A percentile compares a stretch with the other conserved stretches of the same genome.
phyloP scores from a whole-genome alignment of 2,888 invertebrate species.

The Hetaerina titia region DNA sequence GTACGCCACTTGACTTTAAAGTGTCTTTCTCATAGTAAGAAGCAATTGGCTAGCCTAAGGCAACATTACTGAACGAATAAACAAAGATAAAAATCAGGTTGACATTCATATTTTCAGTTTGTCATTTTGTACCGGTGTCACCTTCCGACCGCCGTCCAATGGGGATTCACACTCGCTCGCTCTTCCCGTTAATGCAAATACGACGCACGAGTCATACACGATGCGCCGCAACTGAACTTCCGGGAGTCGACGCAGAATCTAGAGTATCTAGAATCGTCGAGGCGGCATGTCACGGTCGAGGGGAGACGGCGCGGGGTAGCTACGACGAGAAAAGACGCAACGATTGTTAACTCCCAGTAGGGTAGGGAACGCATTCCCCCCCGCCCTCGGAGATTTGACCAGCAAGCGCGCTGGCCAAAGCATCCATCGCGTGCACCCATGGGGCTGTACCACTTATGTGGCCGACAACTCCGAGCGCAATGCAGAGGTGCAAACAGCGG shows the following conservation, averaged over 20 bases:
- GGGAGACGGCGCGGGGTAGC: slow-evolving; percentile 69
- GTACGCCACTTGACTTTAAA: slow-evolving; percentile 61
- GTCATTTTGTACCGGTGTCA: slow-evolving; percentile 66
- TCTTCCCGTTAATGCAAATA: slow-evolving; percentile 67
- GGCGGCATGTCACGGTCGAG: slow-evolving; percentile 68
- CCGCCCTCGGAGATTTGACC: slow-evolving; percentile 65
- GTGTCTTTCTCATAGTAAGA: slow-evolving; percentile 58
- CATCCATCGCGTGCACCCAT: slow-evolving; percentile 57
- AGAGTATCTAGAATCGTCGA: slow-evolving; percentile 68
- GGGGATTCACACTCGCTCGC: slow-evolving; percentile 66
- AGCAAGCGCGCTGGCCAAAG: slow-evolving; percentile 66
- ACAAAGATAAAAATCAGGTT: slow-evolving; percentile 66
- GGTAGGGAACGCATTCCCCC: slow-evolving; percentile 39
- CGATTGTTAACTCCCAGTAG: slow-evolving; percentile 61
- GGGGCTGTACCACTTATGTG: slow-evolving; percentile 60
- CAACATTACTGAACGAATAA: slow-evolving; percentile 55
- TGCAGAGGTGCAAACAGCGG: slow-evolving; percentile 61
- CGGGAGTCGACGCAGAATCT: slow-evolving; percentile 67
- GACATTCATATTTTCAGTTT: slow-evolving; percentile 56
- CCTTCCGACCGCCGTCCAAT: slow-evolving; percentile 65
- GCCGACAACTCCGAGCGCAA: slow-evolving; percentile 62
- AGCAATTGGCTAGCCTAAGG: slow-evolving; percentile 64
- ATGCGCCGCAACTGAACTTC: slow-evolving; percentile 67
- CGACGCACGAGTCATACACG: slow-evolving; percentile 66
- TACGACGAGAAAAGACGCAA: slow-evolving; percentile 68